Evolutionary conservation across 2,888 invertebrate species (phyloP).

Genomic region (Pandemis cinnamomeana): DNA sequence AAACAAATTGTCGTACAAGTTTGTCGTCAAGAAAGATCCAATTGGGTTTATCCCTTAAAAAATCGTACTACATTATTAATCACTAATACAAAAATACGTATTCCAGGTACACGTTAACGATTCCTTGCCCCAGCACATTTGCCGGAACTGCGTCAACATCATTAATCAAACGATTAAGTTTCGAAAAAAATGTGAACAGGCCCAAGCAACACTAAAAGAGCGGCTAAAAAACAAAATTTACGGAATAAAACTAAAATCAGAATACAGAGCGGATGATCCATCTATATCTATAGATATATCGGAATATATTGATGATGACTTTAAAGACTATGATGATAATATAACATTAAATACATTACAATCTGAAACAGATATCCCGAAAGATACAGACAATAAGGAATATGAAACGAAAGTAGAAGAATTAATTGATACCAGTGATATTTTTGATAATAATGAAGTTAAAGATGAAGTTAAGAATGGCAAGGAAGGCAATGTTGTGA

Average conservation of each 20-base stretch:
- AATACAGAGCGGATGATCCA: conserved; percentile 19
- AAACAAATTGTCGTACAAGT: background rate
- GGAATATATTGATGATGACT: conserved; percentile 20
- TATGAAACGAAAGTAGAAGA: conserved; percentile 1
- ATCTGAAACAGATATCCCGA: background rate
- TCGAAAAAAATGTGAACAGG: conserved; percentile 54
- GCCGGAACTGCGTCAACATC: conserved; percentile 24
- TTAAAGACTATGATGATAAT: conserved; percentile 45
- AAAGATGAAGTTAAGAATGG: conserved; percentile 46
- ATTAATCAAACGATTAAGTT: conserved; percentile 54
- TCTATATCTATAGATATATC: conserved; percentile 25
- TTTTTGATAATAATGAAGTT: conserved; percentile 44
- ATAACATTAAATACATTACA: conserved; percentile 25
- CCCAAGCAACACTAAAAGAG: conserved; percentile 45
- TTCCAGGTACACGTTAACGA: conserved; percentile 33
- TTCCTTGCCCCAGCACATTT: conserved; percentile 19
- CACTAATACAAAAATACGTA: background rate
- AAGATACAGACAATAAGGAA: background rate
- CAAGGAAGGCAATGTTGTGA: conserved; percentile 43
- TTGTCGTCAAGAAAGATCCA: background rate
- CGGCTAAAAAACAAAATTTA: conserved; percentile 44
- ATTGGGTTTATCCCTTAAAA: too few relatives aligned
- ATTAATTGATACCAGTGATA: conserved; percentile 45
- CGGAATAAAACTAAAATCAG: conserved; percentile 34
- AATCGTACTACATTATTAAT: too few relatives aligned